Evolutionary conservation across 2,797 vertebrate genomes (phyloP), one percentile per base, ranked within the genome.

Genomic region (Enteromius mattozi): DNA sequence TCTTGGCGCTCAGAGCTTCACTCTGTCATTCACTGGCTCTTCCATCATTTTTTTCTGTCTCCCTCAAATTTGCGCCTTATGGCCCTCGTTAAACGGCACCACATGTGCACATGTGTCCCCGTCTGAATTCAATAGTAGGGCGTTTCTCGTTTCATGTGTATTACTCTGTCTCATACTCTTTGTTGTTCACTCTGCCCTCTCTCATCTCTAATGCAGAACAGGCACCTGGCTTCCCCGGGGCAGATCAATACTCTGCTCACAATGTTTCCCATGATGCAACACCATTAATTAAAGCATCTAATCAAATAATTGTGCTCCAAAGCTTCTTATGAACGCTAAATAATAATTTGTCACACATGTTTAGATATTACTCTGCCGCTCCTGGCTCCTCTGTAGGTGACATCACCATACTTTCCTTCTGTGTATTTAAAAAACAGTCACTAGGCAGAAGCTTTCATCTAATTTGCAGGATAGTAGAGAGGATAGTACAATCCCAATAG

Each of bases 141-240:
- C 27, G 56, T 66, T 71, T 85, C 54, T 78, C 33, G 71, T 84
- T 76, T 75, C 51, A 30, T 56, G 63, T 75, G 35, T 76, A 24
- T 85, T 13, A 49, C 37, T 27, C 54, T n/a, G 14, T 66, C 37
- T 59, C 21, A 4, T 7, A 56, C 24, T 42, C n/a, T 61, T 40
- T 63, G 54, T 47, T n/a, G 42, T 40, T 81, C 27, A 9, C 12
- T 56, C 49, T 65, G 16, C 54, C 17, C 71, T 71, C 65, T 30
- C 6, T 21, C 30, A 30, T 49, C 42, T 47, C 51, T 87, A 90
- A 87, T 90, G 65, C 80, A 86, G 27, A 88, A 75, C 85, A 88
- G 85, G 78, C 63, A 71, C 82, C 75, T 86, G 86, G 65, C 82
- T 68, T 82, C 33, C 49, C 76, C 54, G 37, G 80, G 70, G 71